These are phyloP conservation scores for Pentamera pediparva DNA, from an alignment of 53 echinoderm and acorn worm genomes.

Conservation along the genomic window DNA sequence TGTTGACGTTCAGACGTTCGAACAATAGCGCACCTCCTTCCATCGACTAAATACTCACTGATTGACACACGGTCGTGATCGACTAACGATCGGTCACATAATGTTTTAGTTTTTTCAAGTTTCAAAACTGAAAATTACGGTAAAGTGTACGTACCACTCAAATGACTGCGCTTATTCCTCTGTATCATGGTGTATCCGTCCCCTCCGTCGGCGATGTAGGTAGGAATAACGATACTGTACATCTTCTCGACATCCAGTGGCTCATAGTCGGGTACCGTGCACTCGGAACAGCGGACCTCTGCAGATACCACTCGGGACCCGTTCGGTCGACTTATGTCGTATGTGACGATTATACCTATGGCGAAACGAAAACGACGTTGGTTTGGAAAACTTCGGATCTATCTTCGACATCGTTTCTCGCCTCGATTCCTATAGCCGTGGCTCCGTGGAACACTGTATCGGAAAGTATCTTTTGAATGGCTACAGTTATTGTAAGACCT, in stretches of 20 bases:
- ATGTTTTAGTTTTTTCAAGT: no score
- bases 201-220: constrained; percentile 61
- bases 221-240: constrained; percentile 59
- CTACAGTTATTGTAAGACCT: no score
- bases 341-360: constrained; percentile 67
- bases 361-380: neutral
- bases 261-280: constrained; percentile 64
- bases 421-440: no score
- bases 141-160: constrained; percentile 23
- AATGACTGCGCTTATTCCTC: constrained; percentile 45
- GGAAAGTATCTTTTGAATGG: no score
- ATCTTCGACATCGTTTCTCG: no score
- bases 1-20: neutral
- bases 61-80: neutral
- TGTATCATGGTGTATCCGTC: constrained; percentile 69
- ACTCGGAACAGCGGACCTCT: constrained; percentile 64
- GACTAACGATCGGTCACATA: no score
- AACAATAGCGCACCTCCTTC: neutral
- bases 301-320: constrained; percentile 51
- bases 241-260: constrained; percentile 49
- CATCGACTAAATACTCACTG: neutral
- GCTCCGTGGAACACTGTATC: no score
- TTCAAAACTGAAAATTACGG: neutral
- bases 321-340: constrained; percentile 30
- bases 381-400: no score